A percentile compares a stretch with the other conserved stretches of the same genome.
phyloP scores from a whole-genome alignment of 2,797 vertebrate genomes.

The Enteromius treurensis region DNA sequence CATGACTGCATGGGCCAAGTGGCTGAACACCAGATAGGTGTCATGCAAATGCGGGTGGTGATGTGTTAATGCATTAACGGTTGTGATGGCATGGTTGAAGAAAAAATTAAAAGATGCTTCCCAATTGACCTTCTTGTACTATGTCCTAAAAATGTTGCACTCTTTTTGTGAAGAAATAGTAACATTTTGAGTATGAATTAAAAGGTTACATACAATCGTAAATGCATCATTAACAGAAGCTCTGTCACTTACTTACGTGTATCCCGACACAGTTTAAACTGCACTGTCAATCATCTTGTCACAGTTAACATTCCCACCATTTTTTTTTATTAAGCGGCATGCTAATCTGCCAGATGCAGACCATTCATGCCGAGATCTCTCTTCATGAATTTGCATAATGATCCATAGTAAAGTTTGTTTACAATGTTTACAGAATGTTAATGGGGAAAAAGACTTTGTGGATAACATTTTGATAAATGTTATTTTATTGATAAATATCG shows the following conservation, averaged over 20 bases:
- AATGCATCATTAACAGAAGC: neutral
- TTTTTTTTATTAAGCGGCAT: neutral
- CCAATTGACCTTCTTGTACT: neutral
- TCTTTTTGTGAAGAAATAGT: neutral
- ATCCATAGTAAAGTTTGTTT: neutral
- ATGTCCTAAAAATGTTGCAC: neutral
- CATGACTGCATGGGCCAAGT: neutral
- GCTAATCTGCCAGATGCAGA: neutral
- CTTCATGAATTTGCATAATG: neutral
- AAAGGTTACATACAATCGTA: neutral
- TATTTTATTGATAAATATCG: neutral
- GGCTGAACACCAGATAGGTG: constrained; percentile 5
- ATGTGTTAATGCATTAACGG: neutral
- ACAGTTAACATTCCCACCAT: neutral
- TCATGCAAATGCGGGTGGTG: neutral
- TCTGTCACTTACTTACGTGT: neutral
- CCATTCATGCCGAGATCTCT: neutral
- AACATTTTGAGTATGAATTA: neutral
- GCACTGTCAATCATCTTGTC: neutral
- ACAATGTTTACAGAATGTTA: neutral
- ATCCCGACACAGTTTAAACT: neutral
- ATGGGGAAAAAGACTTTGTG: neutral
- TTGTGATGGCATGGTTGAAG: neutral
- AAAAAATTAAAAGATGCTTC: neutral
- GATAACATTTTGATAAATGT: neutral